Base-by-base conservation (phyloP, 2,888 invertebrate genomes). In the Creontiades dilutus region DNA sequence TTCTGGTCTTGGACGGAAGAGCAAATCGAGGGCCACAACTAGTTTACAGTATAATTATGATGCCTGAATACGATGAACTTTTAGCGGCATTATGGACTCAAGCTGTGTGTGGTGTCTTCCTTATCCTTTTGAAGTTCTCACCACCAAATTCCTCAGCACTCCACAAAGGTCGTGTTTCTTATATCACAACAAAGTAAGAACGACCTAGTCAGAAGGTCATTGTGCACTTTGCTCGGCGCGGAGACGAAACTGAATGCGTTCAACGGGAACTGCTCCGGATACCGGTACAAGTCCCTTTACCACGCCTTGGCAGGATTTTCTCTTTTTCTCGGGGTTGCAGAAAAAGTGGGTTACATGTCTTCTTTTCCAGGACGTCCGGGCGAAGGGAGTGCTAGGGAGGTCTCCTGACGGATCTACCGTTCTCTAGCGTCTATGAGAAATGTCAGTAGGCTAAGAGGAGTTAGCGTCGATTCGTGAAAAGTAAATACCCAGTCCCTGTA, bases 181-280 rank as follows among this genome's bases (percentile, higher is more conserved):
- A 37, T 37, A 57, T 57, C 57, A 57, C 57, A 57, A 57, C 57
- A 57, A 9, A 37, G 57, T 57, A 37, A 57, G 57, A 46, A 16
- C 37, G 46, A 46, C 78, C 46, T 37, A 47, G 78, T 78, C 13
- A 16, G 37, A 78, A 78, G 78, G 78, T 78, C 78, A 78, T 78
- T 78, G 78, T 78, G 78, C 78, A 78, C 47, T 78, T 28, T n/a
- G 37, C 78, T 37, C 37, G n/a, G 5, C 78, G 76, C 46, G 46
- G 46, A 78, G 46, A 47, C 68, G 68, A 68, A 68, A 68, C 78
- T 78, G 78, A 78, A 78, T 78, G 78, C 78, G 46, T 78, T 78
- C 78, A 78, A 78, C 78, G 78, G 78, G 78, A 78, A 78, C 78
- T 78, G 78, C 78, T 78, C 78, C 37, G 46, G 78, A 78, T 78